Percentiles rank a stretch among this genome's conserved stretches.
Conservation (phyloP, 2,888 invertebrate genomes). For the Parascotia fuliginaria region DNA sequence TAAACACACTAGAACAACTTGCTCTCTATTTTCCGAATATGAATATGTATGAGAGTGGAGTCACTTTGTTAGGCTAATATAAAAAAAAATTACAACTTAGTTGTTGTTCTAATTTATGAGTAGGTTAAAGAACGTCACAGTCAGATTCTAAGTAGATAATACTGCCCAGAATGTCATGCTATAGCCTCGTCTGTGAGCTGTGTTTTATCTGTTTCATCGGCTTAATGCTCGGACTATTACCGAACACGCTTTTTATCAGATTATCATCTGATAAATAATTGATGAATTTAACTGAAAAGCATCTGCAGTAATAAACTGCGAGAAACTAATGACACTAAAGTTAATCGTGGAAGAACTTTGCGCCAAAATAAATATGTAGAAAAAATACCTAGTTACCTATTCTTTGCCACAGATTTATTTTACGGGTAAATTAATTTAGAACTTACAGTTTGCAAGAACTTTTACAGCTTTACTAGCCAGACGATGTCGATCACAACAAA, state of each 20-base stretch:
- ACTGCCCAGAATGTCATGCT: conserved; percentile 16
- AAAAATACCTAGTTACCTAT: no score
- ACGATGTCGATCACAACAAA: conserved; percentile 39
- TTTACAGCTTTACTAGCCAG: conserved; percentile 33
- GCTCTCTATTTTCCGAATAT: not conserved
- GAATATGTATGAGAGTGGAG: not conserved
- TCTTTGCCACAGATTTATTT: no score
- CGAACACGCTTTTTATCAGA: conserved; percentile 10
- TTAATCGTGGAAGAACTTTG: not conserved
- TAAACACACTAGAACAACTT: not conserved
- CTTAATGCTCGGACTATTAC: conserved; percentile 24
- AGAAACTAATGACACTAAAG: not conserved
- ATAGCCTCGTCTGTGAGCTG: no score
- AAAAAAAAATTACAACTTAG: not conserved
- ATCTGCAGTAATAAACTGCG: not conserved
- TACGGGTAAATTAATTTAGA: not conserved
- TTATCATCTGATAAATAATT: conserved; percentile 1
- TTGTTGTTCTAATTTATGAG: conserved; percentile 3
- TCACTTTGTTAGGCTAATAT: no score
- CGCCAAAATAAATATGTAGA: not conserved
- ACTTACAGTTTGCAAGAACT: no score
- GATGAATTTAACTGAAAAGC: not conserved
- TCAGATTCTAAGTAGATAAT: conserved; percentile 23
- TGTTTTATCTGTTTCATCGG: conserved; percentile 31
- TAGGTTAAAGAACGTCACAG: conserved; percentile 7